Conservation (phyloP, 2,113 vertebrate genomes). For the Oxyura jamaicensis region DNA sequence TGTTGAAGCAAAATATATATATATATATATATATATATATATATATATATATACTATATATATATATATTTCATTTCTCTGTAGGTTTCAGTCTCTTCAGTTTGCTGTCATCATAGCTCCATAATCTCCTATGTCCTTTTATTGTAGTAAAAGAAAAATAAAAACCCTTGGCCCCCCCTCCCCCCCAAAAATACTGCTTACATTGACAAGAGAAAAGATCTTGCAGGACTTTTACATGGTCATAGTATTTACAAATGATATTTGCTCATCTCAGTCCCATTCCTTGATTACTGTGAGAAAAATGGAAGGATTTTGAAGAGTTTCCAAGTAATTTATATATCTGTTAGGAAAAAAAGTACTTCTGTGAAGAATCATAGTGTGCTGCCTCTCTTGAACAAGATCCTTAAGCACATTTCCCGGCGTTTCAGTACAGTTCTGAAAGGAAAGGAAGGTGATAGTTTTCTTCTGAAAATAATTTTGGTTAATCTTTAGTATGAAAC, state of each 20-base stretch:
- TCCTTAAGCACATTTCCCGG: background rate
- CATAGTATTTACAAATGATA: background rate
- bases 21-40: too few relatives aligned
- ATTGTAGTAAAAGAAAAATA: background rate
- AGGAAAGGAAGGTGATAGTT: background rate
- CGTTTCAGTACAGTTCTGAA: background rate
- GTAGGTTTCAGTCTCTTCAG: background rate
- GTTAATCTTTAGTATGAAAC: background rate
- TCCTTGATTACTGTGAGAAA: background rate
- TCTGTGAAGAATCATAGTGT: background rate
- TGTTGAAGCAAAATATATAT: background rate
- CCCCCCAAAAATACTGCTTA: background rate
- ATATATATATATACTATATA: too few relatives aligned
- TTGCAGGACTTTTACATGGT: background rate
- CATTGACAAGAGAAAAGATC: background rate
- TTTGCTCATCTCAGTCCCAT: background rate
- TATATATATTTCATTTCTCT: background rate
- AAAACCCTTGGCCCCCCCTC: background rate
- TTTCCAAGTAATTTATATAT: background rate
- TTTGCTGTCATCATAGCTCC: background rate
- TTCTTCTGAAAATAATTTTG: background rate
- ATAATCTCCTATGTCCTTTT: background rate
- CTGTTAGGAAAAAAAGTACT: background rate
- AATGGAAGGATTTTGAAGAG: background rate
- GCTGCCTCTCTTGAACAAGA: background rate